phyloP scores from a whole-genome alignment of 2,113 vertebrate genomes.

The Panthera tigris region DNA sequence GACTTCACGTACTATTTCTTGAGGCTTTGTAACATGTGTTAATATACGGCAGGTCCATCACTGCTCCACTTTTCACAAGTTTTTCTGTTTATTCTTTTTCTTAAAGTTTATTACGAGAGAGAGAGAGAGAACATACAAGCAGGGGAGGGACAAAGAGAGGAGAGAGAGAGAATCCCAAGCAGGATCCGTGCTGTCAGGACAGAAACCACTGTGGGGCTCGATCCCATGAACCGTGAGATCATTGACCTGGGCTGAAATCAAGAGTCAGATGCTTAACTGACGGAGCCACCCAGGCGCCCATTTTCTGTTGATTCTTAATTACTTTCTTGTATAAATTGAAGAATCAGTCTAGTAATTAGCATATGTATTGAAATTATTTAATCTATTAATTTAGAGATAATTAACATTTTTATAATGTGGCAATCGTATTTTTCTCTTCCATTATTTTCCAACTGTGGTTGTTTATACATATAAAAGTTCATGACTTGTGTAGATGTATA shows the following conservation, averaged over 20 bases:
- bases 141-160: no score
- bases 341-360: background rate
- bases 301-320: slow-evolving; percentile 20
- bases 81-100: background rate
- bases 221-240: no score
- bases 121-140: no score
- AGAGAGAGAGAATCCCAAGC: no score
- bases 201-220: no score
- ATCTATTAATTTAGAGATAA: background rate
- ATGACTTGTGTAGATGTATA: background rate
- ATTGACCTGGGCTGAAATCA: no score
- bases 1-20: background rate
- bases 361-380: background rate
- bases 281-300: no score
- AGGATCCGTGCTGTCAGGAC: no score
- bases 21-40: background rate
- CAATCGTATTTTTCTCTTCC: background rate
- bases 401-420: background rate
- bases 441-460: background rate
- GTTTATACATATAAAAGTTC: background rate
- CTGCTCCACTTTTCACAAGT: background rate
- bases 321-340: background rate
- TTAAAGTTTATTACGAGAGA: no score
- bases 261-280: no score
- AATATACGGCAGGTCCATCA: background rate